Conservation (phyloP, 2,888 invertebrate species). For the Leptopilina drosophilae region DNA sequence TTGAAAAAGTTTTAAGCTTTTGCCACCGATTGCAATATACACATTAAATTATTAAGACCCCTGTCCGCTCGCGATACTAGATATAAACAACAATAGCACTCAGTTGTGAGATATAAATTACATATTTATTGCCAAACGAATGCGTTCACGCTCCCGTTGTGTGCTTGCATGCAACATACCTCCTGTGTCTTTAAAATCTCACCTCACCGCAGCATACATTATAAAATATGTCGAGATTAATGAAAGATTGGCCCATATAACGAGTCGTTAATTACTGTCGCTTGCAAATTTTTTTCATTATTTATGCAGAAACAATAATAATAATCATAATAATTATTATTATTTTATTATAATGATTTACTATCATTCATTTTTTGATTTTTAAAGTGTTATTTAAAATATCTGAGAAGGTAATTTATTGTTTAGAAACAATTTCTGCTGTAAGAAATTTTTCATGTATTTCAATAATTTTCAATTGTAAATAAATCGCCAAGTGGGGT, state of each 20-base stretch:
- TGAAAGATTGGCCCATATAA: constrained; percentile 4
- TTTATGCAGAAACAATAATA: too few relatives aligned
- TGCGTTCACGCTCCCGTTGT: constrained; percentile 59
- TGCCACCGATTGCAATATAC: neutral
- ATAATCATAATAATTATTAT: too few relatives aligned
- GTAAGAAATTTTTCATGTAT: too few relatives aligned
- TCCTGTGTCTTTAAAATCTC: constrained; percentile 1
- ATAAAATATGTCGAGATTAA: neutral
- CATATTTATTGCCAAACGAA: constrained; percentile 64
- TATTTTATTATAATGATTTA: too few relatives aligned
- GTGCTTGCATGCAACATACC: constrained; percentile 45
- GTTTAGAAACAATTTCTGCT: too few relatives aligned
- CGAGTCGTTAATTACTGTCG: neutral
- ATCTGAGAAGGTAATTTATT: too few relatives aligned
- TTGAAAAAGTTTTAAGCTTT: too few relatives aligned
- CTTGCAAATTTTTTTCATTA: neutral
- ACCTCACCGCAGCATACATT: neutral
- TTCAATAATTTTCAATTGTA: too few relatives aligned
- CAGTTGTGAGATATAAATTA: constrained; percentile 63
- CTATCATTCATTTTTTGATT: too few relatives aligned
- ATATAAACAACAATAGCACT: constrained; percentile 65
- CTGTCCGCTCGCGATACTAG: constrained; percentile 51
- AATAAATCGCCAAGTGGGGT: too few relatives aligned
- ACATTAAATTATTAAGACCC: constrained; percentile 32
- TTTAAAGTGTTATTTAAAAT: too few relatives aligned